A percentile compares a stretch with the other conserved stretches of the same genome.
Evolutionary conservation across 2,113 vertebrate genomes (phyloP).

Genomic region (Pithys albifrons): DNA sequence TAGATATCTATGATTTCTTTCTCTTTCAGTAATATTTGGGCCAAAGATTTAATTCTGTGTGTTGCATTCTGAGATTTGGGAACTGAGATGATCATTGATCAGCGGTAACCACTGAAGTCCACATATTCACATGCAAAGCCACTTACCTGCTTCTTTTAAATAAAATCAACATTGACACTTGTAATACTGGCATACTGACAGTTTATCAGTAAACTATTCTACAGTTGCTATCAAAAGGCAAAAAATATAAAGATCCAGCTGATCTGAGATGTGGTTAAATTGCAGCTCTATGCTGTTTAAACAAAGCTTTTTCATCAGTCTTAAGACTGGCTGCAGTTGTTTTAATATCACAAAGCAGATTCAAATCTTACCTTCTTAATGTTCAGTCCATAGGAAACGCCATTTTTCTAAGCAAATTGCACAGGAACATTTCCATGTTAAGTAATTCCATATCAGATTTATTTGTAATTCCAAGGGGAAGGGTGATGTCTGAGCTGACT

Average conservation of each 20-base stretch:
- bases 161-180: not conserved
- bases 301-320: not conserved
- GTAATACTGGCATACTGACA: not conserved
- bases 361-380: not conserved
- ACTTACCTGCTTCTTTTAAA: not conserved
- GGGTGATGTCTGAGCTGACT: not conserved
- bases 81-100: not conserved
- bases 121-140: not conserved
- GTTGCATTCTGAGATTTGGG: not conserved
- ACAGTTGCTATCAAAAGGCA: not conserved
- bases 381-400: not conserved
- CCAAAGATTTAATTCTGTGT: not conserved
- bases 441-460: constrained; percentile 36
- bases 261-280: not conserved
- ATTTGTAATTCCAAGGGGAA: constrained; percentile 51
- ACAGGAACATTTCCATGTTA: constrained; percentile 36
- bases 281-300: not conserved
- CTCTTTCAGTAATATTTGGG: not conserved
- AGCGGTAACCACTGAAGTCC: not conserved
- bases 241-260: not conserved
- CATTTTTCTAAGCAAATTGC: constrained; percentile 29
- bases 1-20: not conserved
- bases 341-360: constrained; percentile 28
- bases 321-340: not conserved
- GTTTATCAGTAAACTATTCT: not conserved